Conservation (phyloP, 2,113 vertebrate species). For the Butorides virescens region DNA sequence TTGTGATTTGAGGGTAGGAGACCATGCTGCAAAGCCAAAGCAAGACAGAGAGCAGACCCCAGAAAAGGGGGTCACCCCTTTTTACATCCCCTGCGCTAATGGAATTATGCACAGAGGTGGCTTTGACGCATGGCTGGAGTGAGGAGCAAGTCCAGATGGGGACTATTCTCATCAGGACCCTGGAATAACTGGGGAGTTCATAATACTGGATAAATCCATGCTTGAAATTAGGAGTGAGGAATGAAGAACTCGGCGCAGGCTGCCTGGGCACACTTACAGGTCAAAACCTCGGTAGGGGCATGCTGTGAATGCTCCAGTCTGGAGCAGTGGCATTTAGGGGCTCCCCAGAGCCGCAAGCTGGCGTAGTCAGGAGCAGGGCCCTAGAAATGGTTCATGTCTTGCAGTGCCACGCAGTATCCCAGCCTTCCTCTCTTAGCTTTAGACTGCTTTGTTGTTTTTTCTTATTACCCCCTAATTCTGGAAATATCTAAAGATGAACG, state of each 20-base stretch:
- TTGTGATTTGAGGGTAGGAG: not conserved
- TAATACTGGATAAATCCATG: not conserved
- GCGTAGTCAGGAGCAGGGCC: not conserved
- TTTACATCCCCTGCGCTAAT: not conserved
- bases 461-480: not conserved
- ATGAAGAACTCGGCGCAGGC: not conserved
- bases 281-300: rapidly evolving
- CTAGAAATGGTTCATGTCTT: not conserved
- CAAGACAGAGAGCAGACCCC: not conserved
- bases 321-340: not conserved
- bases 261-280: not conserved
- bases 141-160: not conserved
- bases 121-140: not conserved
- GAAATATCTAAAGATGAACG: not conserved
- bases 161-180: not conserved
- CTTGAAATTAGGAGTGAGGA: not conserved
- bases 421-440: not conserved
- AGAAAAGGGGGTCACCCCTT: not conserved
- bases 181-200: not conserved
- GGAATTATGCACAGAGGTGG: not conserved
- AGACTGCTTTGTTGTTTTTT: constrained; percentile 4
- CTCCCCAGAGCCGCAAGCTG: not conserved
- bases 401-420: not conserved
- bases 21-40: rapidly evolving
- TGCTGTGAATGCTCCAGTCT: not conserved